A percentile compares a stretch with the other conserved stretches of the same genome.
Conservation (phyloP, 2,113 vertebrate genomes). For the Pachyramphus minor region DNA sequence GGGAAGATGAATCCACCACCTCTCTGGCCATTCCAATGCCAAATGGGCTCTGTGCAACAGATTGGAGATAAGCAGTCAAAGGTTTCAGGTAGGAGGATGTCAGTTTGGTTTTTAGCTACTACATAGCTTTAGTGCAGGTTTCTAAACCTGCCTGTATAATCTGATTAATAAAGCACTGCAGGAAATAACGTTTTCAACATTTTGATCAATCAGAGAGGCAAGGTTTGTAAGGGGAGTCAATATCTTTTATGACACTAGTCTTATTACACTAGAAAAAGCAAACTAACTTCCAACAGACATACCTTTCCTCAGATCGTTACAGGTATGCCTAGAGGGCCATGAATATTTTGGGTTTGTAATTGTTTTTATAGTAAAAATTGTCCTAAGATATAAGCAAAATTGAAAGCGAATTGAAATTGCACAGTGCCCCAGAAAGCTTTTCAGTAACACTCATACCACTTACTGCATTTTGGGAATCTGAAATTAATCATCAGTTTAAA, state of each 20-base stretch:
- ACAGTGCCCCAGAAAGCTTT: background rate
- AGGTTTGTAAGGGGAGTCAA: background rate
- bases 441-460: background rate
- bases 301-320: background rate
- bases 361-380: background rate
- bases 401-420: background rate
- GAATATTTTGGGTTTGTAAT: background rate
- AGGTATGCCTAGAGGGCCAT: background rate
- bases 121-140: background rate
- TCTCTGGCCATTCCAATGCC: no score
- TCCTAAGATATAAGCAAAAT: background rate
- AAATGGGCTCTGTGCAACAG: background rate
- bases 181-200: background rate
- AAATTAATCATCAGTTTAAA: background rate
- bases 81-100: background rate
- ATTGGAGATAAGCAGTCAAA: background rate
- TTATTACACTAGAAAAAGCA: slow-evolving; percentile 27
- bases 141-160: background rate
- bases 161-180: background rate
- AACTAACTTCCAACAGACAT: background rate
- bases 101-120: background rate
- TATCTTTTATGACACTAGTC: background rate
- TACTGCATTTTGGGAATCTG: background rate
- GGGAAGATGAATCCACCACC: no score
- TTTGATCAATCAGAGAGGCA: background rate